phyloP scores from a whole-genome alignment of 2,888 invertebrate genomes.

The Caenorhabditis panamensis region DNA sequence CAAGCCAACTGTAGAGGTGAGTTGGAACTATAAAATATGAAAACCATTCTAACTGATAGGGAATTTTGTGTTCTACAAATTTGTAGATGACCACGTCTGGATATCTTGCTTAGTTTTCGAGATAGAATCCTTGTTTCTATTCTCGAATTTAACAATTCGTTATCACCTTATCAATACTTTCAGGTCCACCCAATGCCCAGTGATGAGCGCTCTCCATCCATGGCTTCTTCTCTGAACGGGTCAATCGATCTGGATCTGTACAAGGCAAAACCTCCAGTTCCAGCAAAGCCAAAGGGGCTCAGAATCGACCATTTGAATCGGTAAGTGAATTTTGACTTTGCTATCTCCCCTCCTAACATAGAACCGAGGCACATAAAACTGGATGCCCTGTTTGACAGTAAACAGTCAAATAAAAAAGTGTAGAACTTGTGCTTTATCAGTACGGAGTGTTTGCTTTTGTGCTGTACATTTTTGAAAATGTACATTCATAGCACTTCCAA shows the following conservation, averaged over 20 bases:
- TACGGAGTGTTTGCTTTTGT: background rate
- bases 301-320: conserved; percentile 69
- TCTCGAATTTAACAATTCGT: background rate
- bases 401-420: conserved; percentile 24
- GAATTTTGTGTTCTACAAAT: too few relatives aligned
- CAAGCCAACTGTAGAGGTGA: conserved; percentile 71
- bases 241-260: conserved; percentile 52
- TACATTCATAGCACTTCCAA: background rate
- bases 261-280: conserved; percentile 68
- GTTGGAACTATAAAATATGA: background rate
- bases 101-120: too few relatives aligned
- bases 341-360: too few relatives aligned
- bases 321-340: conserved; percentile 48
- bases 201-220: conserved; percentile 60
- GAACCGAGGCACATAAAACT: background rate
- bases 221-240: conserved; percentile 40
- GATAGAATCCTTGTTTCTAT: too few relatives aligned
- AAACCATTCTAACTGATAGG: too few relatives aligned
- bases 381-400: conserved; percentile 11
- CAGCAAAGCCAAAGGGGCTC: conserved; percentile 71
- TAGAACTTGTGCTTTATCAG: background rate
- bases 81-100: too few relatives aligned
- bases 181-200: conserved; percentile 74
- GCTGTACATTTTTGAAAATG: background rate
- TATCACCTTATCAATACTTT: conserved; percentile 8